Conservation (phyloP, 2,888 invertebrate genomes). For the Hydroisotoma schaefferi region DNA sequence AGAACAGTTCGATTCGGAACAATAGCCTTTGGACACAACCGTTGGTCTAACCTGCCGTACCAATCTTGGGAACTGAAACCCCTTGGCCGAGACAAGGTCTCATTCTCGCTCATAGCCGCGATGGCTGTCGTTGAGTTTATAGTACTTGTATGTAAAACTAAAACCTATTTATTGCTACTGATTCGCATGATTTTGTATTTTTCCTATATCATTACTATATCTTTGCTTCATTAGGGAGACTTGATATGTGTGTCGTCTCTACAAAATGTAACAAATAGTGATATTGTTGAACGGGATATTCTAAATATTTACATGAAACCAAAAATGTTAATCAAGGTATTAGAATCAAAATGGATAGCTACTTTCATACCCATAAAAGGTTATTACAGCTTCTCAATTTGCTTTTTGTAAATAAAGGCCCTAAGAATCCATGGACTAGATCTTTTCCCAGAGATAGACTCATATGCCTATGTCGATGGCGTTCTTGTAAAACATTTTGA, state of each 20-base stretch:
- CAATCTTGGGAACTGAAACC: slow-evolving; percentile 83
- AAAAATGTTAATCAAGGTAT: slow-evolving; percentile 61
- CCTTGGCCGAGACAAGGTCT: slow-evolving; percentile 49
- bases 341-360: too few relatives aligned
- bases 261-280: slow-evolving; percentile 63
- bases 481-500: slow-evolving; percentile 61
- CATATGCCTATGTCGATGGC: slow-evolving; percentile 59
- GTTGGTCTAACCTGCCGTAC: slow-evolving; percentile 76
- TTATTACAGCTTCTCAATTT: neutral
- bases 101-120: slow-evolving; percentile 38
- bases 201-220: too few relatives aligned
- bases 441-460: slow-evolving; percentile 74
- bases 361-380: neutral
- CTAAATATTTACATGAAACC: slow-evolving; percentile 62
- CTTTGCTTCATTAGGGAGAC: too few relatives aligned
- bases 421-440: slow-evolving; percentile 70
- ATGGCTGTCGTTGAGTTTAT: slow-evolving; percentile 45
- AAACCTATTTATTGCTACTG: too few relatives aligned
- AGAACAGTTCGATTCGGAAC: slow-evolving; percentile 68
- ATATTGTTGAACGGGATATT: slow-evolving; percentile 57
- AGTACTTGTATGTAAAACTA: slow-evolving; percentile 22
- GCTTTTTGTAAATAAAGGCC: too few relatives aligned
- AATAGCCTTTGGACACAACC: slow-evolving; percentile 69
- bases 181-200: too few relatives aligned
- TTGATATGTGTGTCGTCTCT: slow-evolving; percentile 55